A percentile compares a stretch with the other conserved stretches of the same genome.
These are phyloP conservation scores for Gymnarchus niloticus DNA, from an alignment of 2,113 vertebrate genomes.

Conservation along the genomic window DNA sequence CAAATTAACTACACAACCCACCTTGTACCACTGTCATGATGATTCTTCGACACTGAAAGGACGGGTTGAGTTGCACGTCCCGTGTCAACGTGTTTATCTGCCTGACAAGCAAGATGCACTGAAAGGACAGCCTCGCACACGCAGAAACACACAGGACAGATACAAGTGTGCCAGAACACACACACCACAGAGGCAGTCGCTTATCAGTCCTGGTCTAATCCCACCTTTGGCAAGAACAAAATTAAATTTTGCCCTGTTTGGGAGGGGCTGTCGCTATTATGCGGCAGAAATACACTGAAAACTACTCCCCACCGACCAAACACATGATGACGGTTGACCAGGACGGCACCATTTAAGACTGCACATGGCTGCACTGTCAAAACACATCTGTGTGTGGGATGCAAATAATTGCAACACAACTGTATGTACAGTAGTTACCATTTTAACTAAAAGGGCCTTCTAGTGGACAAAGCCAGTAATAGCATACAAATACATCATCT, in stretches of 20 bases:
- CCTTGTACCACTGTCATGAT: not conserved
- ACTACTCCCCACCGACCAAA: not conserved
- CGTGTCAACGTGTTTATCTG: not conserved
- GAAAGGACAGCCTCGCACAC: not conserved
- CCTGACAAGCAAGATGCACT: not conserved
- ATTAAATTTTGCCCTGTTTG: not conserved
- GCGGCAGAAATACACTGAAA: slow-evolving; percentile 27
- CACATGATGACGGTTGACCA: not conserved
- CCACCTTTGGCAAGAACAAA: slow-evolving; percentile 20
- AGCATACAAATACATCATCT: not conserved
- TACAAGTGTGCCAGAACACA: not conserved
- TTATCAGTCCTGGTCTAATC: slow-evolving; percentile 28
- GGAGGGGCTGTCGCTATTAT: slow-evolving; percentile 9
- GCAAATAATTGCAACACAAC: not conserved
- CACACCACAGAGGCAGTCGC: not conserved
- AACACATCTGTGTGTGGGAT: not conserved
- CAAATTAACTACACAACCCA: not conserved
- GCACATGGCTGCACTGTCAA: not conserved
- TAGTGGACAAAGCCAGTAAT: not conserved
- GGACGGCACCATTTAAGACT: not conserved
- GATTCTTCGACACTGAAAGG: not conserved
- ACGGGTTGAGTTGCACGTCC: not conserved
- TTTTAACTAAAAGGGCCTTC: not conserved
- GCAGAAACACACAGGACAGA: not conserved
- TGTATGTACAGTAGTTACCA: not conserved